Evolutionary conservation across 2,113 vertebrate species (phyloP).

Genomic region (Sylvilagus bachmani): DNA sequence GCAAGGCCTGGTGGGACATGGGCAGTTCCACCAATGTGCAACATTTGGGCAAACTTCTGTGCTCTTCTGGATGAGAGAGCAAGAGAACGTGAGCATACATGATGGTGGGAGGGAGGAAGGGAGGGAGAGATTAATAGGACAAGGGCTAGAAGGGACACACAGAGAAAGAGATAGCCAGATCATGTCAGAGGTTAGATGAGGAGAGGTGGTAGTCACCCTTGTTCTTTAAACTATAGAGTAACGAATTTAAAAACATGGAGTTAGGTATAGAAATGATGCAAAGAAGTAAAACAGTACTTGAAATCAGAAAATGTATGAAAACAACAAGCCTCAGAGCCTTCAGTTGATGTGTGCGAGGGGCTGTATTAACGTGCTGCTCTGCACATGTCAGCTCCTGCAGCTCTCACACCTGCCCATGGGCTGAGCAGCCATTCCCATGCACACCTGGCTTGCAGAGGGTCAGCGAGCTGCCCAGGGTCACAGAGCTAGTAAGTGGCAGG

Average conservation of each 20-base stretch:
- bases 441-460: not conserved
- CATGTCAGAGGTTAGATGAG: not conserved
- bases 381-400: rapidly evolving
- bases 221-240: not conserved
- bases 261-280: not conserved
- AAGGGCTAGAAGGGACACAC: not conserved
- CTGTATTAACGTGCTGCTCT: too few species aligned
- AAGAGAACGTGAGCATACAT: not conserved
- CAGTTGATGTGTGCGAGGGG: too few species aligned
- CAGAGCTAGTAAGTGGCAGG: not conserved
- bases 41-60: not conserved
- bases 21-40: not conserved
- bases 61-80: not conserved
- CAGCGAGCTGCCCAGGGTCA: not conserved
- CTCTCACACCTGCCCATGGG: not conserved
- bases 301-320: constrained; percentile 2
- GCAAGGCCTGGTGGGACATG: not conserved
- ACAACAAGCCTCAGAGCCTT: not conserved
- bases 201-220: not conserved
- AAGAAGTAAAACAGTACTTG: not conserved
- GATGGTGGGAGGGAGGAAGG: not conserved
- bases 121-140: not conserved
- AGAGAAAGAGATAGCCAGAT: not conserved
- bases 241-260: not conserved
- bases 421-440: too few species aligned